Evolutionary conservation across 2,888 invertebrate species (phyloP).

Genomic region (Elegia similella): DNA sequence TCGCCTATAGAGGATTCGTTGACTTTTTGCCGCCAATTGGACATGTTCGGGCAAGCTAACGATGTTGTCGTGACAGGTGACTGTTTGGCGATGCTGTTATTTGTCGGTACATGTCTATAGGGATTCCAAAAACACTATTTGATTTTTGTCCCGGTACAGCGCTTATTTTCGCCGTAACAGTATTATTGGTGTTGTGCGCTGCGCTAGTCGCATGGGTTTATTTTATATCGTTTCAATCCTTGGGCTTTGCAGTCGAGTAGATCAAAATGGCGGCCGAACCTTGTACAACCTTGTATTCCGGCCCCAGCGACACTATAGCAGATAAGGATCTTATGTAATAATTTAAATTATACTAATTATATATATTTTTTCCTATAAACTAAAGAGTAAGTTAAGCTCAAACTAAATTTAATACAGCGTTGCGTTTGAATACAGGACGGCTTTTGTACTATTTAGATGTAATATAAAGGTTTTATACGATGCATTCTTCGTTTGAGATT

Average conservation of each 20-base stretch:
- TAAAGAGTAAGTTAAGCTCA: conserved; percentile 80
- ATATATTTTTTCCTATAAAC: conserved; percentile 67
- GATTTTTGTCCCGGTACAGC: background rate
- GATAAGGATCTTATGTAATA: conserved; percentile 72
- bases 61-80: too few relatives aligned
- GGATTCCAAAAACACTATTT: background rate
- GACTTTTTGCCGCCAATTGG: too few relatives aligned
- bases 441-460: conserved; percentile 74
- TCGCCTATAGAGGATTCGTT: too few relatives aligned
- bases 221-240: conserved; percentile 56
- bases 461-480: conserved; percentile 65
- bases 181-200: conserved; percentile 26
- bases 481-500: conserved; percentile 61
- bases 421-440: conserved; percentile 56
- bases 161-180: background rate
- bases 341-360: conserved; percentile 80
- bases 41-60: too few relatives aligned
- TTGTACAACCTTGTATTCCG: conserved; percentile 49
- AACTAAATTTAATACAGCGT: conserved; percentile 61
- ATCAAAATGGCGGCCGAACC: conserved; percentile 21
- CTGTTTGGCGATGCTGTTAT: too few relatives aligned
- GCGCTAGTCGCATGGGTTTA: conserved; percentile 43
- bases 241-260: conserved; percentile 51
- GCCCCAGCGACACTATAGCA: conserved; percentile 42
- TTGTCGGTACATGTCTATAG: too few relatives aligned